Base-by-base conservation (phyloP, 2,113 vertebrate genomes). In the Myiozetetes cayanensis region DNA sequence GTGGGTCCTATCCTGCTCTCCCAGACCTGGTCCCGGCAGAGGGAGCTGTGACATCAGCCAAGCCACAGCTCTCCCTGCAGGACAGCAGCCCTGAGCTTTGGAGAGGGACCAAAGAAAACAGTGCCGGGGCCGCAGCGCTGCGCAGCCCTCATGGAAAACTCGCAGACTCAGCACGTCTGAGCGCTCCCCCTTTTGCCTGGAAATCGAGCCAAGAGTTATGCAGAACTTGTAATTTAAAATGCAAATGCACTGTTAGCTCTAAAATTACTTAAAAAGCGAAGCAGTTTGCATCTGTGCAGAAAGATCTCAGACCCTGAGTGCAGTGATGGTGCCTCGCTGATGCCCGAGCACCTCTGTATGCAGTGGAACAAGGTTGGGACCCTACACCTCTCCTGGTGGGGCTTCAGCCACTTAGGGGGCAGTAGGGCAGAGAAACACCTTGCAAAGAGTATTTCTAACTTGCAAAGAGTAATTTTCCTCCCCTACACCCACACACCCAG, bases 21-120 rank as follows among this genome's bases (percentile, higher is more conserved):
- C 22, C 68, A 52, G 67, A 4, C 3, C 46, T 0, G 0, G 55
- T 67, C 92, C 94, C 96, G 1, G 89, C 94, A 96, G 96, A 95
- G 96, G 96, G 96, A 96, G 96, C 96, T 97, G 91, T 89, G 94
- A 50, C 94, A 87, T 70, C 61, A 73, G 50, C 4, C 3, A 91
- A 75, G 25, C 8, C 74, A 47, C 44, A 0, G 4, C 56, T 55
- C 37, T 91, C 28, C 50, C 39, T 8, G 43, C 74, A 41, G 44
- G 58, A 50, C 2, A 2, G 49, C 43, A 71, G 56, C 70, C 49
- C 46, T 0, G 0, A 33, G 35, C 74, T 75, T 85, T 87, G 88
- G 93, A 94, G 30, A 68, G 41, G 78, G 41, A 72, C 49, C 87
- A 79, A 87, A 41, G 35, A 2, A 68, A 79, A 89, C 52, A 76